These are phyloP conservation scores for Tetheella fluctuosa DNA, from an alignment of 2,888 invertebrate genomes.

Conservation along the genomic window DNA sequence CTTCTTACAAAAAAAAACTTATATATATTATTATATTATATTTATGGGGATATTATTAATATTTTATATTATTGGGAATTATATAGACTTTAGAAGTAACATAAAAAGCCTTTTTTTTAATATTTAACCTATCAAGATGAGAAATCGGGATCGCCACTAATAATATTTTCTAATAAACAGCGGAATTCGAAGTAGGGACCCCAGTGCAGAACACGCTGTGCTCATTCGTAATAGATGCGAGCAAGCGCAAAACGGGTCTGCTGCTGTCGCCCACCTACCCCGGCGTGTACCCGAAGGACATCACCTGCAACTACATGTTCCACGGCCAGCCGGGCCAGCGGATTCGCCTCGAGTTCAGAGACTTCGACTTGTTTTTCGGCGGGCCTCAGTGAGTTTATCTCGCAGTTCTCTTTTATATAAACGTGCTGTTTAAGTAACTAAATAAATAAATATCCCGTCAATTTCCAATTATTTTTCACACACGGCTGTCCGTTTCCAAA, in stretches of 20 bases:
- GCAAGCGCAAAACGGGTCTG: constrained; percentile 90
- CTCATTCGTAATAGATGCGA: constrained; percentile 93
- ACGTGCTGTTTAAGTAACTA: too few relatives aligned
- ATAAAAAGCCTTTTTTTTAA: too few relatives aligned
- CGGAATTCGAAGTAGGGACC: constrained; percentile 96
- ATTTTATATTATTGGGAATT: too few relatives aligned
- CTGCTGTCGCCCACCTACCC: constrained; percentile 99
- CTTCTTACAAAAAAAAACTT: too few relatives aligned
- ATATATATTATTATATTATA: too few relatives aligned
- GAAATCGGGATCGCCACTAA: not conserved
- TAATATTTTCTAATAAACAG: constrained; percentile 73
- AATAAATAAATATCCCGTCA: too few relatives aligned
- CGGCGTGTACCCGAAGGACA: constrained; percentile 98
- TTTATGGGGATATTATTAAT: too few relatives aligned
- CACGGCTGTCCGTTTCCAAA: too few relatives aligned
- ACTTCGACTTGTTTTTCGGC: constrained; percentile 99
- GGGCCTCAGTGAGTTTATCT: constrained; percentile 95
- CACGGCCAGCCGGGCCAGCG: constrained; percentile 95
- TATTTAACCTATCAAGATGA: too few relatives aligned
- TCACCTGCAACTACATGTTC: constrained; percentile 96
- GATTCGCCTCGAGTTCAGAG: constrained; percentile 97
- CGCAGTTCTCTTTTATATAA: constrained; percentile 7
- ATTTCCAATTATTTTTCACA: too few relatives aligned
- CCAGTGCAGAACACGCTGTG: constrained; percentile 94
- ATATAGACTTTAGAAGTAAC: too few relatives aligned